These are phyloP conservation scores for Eupithecia dodoneata DNA, from an alignment of 2,888 invertebrate genomes.

Conservation along the genomic window DNA sequence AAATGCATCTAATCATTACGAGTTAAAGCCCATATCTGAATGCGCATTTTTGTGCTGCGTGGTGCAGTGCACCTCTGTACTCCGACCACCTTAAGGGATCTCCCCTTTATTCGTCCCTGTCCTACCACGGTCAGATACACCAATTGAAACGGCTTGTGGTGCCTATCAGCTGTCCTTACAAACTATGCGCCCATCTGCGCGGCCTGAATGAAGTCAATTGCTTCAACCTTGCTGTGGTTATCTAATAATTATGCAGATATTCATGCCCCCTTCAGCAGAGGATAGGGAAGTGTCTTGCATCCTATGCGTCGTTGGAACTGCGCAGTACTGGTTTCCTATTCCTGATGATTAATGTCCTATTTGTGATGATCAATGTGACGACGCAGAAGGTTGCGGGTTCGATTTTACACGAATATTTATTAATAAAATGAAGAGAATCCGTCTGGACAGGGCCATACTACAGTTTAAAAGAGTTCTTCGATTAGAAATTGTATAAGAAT, in stretches of 20 bases:
- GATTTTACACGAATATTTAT: not conserved
- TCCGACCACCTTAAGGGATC: not conserved
- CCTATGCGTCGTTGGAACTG: slow-evolving; percentile 11
- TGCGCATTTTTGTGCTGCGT: no score
- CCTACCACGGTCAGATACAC: not conserved
- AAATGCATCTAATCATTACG: no score
- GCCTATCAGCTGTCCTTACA: not conserved
- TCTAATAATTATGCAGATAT: slow-evolving; percentile 32
- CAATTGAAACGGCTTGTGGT: slow-evolving; percentile 25
- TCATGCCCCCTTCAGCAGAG: slow-evolving; percentile 26
- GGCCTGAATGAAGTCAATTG: slow-evolving; percentile 39
- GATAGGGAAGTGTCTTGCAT: slow-evolving; percentile 28
- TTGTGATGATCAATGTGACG: not conserved
- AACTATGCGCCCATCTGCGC: slow-evolving; percentile 14
- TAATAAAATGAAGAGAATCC: no score
- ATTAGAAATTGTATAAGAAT: no score
- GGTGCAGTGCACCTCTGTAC: no score
- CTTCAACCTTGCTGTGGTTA: slow-evolving; percentile 41
- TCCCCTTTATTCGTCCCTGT: slow-evolving; percentile 23
- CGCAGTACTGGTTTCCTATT: slow-evolving; percentile 5
- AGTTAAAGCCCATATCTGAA: no score
- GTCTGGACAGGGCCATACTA: no score
- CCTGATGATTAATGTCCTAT: not conserved
- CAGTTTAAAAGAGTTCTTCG: no score
- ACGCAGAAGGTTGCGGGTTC: not conserved